Evolutionary conservation across 2,888 invertebrate species (phyloP), one percentile per base, ranked within the genome.

Genomic region (Microctonus brassicae): DNA sequence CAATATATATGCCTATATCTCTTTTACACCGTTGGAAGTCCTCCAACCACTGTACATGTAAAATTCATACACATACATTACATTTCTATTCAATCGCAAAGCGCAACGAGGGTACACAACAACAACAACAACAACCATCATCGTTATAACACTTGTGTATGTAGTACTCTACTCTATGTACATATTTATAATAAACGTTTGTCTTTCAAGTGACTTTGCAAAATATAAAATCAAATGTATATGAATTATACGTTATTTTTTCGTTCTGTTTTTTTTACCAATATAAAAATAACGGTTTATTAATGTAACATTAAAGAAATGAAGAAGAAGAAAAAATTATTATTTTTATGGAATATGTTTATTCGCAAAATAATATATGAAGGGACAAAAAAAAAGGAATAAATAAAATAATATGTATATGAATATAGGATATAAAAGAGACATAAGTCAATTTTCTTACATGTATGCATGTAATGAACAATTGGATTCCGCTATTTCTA

Each of bases 11-110:
- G 17, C 26, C 17, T 36, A 47, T 64, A 57, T 72, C 47, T 64
- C 66, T 64, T 62, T 71, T 61, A 58, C 68, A 65, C 64, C 26
- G 36, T 29, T 69, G 52, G 57, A 39, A 52, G 33, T 61, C n/a
- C n/a, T n/a, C n/a, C 13, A 62, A 36, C 66, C 55, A 55, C 33
- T 58, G n/a, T 17, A 29, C 34, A 13, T 55, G 29, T 39, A 39
- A 20, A 26, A 33, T 24, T 17, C 57, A 61, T 66, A 36, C 34
- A 39, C 6, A n/a, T 39, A 39, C n/a, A n/a, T 39, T n/a, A n/a
- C 6, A 39, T 61, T 24, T 39, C 24, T 61, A 39, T 61, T 36
- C 22, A 39, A 61, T 61, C 33, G 20, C 22, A 22, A 13, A 55
- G 26, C 55, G 26, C 24, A 55, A 61, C 22, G 39, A 20, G 11